phyloP scores from a whole-genome alignment of 2,888 invertebrate genomes.

The Nebria brevicollis region DNA sequence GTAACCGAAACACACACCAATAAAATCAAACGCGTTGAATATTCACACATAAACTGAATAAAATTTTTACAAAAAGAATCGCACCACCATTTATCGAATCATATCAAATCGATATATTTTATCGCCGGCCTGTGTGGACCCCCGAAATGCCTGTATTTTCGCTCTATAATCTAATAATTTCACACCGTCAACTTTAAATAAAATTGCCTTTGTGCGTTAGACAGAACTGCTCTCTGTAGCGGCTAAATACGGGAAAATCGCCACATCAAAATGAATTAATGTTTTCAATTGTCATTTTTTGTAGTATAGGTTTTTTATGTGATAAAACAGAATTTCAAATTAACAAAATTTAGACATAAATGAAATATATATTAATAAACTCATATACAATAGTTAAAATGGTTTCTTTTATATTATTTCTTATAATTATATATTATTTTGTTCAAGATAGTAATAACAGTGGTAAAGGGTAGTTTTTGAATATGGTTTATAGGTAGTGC shows the following conservation, averaged over 20 bases:
- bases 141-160: neutral
- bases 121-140: neutral
- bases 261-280: conserved; percentile 21
- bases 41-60: neutral
- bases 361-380: too few relatives aligned
- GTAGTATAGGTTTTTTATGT: neutral
- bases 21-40: neutral
- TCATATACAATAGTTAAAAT: too few relatives aligned
- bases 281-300: neutral
- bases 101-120: neutral
- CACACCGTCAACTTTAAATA: conserved; percentile 27
- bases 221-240: neutral
- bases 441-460: too few relatives aligned
- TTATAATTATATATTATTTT: too few relatives aligned
- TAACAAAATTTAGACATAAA: too few relatives aligned
- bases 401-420: too few relatives aligned
- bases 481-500: neutral
- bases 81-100: conserved; percentile 5
- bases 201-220: conserved; percentile 15
- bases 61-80: neutral
- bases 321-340: too few relatives aligned
- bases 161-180: conserved; percentile 22
- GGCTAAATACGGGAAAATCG: conserved; percentile 5
- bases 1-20: neutral
- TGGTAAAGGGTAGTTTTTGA: neutral